Conservation (phyloP, 2,113 vertebrate species). For the Paratilapia polleni region DNA sequence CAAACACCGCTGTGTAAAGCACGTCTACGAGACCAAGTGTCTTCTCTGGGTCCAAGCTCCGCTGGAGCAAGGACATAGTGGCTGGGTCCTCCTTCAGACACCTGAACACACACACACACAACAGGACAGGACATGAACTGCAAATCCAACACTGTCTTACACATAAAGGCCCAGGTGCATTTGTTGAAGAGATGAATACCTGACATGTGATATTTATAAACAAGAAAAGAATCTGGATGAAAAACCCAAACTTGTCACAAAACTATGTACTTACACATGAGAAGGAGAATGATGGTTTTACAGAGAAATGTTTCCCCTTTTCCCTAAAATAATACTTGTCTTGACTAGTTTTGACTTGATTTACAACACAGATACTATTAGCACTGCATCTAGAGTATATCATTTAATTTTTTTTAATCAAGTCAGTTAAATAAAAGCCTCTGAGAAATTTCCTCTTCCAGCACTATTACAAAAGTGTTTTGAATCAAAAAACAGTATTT, state of each 20-base stretch:
- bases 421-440: background rate
- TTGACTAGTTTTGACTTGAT: background rate
- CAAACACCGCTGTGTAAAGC: slow-evolving; percentile 94
- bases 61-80: slow-evolving; percentile 97
- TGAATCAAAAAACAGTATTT: background rate
- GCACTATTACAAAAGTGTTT: background rate
- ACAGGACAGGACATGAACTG: background rate
- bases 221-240: background rate
- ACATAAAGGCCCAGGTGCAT: slow-evolving; percentile 21
- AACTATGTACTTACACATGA: background rate
- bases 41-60: slow-evolving; percentile 97
- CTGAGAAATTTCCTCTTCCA: background rate
- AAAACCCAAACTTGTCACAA: slow-evolving; percentile 1
- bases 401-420: background rate
- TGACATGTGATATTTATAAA: slow-evolving; percentile 29
- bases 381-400: background rate
- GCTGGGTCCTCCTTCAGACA: slow-evolving; percentile 99
- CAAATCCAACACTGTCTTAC: background rate
- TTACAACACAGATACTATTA: background rate
- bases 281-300: background rate
- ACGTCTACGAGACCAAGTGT: slow-evolving; percentile 96
- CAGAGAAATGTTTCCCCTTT: background rate
- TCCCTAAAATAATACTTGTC: background rate
- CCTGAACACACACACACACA: slow-evolving; percentile 76
- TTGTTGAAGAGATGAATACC: background rate